A percentile compares a stretch with the other conserved stretches of the same genome.
phyloP scores from a whole-genome alignment of 2,797 vertebrate species.

The Nothura maculosa region DNA sequence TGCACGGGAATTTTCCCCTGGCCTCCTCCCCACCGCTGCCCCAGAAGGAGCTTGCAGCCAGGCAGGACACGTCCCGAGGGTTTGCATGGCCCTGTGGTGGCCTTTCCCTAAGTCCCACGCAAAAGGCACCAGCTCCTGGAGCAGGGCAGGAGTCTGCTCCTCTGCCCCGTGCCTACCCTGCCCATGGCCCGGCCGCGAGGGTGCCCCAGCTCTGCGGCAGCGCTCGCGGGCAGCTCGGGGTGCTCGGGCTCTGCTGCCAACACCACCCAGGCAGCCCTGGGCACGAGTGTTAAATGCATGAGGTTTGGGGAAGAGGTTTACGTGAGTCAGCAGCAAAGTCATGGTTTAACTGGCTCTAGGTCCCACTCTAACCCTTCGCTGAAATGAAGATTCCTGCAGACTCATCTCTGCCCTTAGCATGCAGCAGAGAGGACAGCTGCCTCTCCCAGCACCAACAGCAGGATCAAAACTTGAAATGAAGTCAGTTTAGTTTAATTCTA shows the following conservation, averaged over 20 bases:
- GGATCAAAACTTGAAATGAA: background rate
- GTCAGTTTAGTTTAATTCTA: background rate
- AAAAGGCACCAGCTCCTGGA: background rate
- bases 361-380: background rate
- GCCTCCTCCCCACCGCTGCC: background rate
- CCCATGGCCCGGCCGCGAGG: rapidly evolving
- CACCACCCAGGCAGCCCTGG: rapidly evolving
- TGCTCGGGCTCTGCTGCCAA: background rate
- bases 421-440: background rate
- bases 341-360: background rate
- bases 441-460: background rate
- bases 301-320: background rate
- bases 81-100: background rate
- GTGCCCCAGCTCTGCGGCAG: too few relatives aligned
- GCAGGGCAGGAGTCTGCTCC: background rate
- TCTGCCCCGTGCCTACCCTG: background rate
- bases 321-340: background rate
- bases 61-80: background rate
- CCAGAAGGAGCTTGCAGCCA: background rate
- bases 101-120: background rate
- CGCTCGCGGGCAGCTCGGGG: background rate
- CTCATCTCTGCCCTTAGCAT: background rate
- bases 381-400: background rate
- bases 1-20: constrained; percentile 4
- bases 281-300: rapidly evolving